phyloP scores from a whole-genome alignment of 2,113 vertebrate species.

The Aegithalos caudatus region DNA sequence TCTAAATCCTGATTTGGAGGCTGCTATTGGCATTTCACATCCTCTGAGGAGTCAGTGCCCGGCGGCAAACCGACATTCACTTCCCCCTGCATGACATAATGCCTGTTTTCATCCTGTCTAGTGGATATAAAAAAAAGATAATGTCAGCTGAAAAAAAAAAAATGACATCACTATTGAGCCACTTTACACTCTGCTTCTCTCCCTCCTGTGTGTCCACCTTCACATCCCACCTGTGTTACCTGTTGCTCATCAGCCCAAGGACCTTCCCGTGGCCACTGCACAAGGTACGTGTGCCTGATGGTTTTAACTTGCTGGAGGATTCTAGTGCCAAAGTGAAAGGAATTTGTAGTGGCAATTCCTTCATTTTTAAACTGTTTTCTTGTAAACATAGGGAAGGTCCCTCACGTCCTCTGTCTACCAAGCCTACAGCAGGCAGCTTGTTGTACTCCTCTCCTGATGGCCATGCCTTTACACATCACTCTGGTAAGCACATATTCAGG shows the following conservation, averaged over 20 bases:
- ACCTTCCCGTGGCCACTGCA: background rate
- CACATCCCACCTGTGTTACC: background rate
- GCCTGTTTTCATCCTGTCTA: background rate
- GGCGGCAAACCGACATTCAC: background rate
- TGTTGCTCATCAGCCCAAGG: background rate
- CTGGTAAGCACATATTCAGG: background rate
- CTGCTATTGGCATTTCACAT: background rate
- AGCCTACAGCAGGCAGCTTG: background rate
- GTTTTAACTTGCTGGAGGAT: background rate
- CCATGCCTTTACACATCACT: background rate
- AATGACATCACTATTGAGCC: background rate
- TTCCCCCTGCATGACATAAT: background rate
- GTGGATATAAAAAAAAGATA: background rate
- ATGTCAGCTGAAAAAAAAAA: slow-evolving; percentile 1
- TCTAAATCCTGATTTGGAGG: background rate
- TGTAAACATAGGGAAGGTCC: rapidly evolving
- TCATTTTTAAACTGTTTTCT: background rate
- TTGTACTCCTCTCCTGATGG: background rate
- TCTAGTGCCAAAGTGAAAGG: background rate
- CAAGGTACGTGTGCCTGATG: background rate
- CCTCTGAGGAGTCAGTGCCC: background rate
- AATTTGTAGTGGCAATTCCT: background rate
- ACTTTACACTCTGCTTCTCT: background rate
- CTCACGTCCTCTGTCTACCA: background rate
- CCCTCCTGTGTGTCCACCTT: background rate